Evolutionary conservation across 2,113 vertebrate genomes (phyloP), one percentile per base, ranked within the genome.

Genomic region (Platycercus adscitus): DNA sequence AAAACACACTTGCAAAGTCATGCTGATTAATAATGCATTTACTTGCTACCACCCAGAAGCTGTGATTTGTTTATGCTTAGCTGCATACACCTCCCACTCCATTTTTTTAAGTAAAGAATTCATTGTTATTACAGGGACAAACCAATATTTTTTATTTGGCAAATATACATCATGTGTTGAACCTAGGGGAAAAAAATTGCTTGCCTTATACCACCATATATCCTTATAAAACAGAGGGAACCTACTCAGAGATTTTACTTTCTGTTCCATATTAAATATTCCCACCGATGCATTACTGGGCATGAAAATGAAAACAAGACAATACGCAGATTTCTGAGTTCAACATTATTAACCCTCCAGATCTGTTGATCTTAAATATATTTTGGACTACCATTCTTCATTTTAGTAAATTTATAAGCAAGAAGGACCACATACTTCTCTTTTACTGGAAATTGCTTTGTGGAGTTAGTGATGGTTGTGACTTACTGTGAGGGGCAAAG

Each of bases 71-170:
- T 94, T 61, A 79, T 28, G 35, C 23, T 55, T 46, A 52, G 56
- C 56, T 6, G 13, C 21, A 65, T 8, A 20, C 11, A 33, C 3
- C 3, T 9, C 3, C 4, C 53, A 37, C 0, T 3, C 3, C 11
- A 23, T 47, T 53, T 70, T 41, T 43, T 43, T 29, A 60, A 81
- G 8, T 8, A 49, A 66, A 44, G 6, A 86, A 78, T 25, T 47
- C 41, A 10, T 81, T 60, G 6, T 11, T 94, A 39, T 61, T 72
- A 69, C 29, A 76, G 23, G 20, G 13, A 86, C 33, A 88, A 87
- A 78, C 10, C 10, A 33, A 13, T 43, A 1, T 13, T 56, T 86
- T 76, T 89, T 18, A 52, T 56, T 56, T 76, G 9, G 66, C 89
- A 86, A 69, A 81, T 9, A 81, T 0, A 2, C 29, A 63, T 11